These are phyloP conservation scores for Phoxinus phoxinus DNA, from an alignment of 2,113 vertebrate genomes.

Conservation along the genomic window DNA sequence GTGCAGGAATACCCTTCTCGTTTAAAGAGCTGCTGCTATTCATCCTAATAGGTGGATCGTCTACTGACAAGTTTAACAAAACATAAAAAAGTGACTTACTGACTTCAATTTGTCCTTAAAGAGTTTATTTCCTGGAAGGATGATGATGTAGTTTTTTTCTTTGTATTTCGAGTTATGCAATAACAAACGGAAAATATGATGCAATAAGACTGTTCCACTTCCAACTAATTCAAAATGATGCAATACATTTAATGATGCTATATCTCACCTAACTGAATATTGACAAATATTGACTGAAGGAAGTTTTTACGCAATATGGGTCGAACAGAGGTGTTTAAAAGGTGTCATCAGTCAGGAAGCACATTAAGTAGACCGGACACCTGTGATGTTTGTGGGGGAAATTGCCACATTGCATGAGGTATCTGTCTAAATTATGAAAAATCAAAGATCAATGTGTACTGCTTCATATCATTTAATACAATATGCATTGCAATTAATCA, in stretches of 20 bases:
- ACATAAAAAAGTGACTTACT: neutral
- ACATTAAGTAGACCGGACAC: neutral
- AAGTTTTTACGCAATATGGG: neutral
- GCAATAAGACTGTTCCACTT: neutral
- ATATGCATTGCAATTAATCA: neutral
- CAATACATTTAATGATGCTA: neutral
- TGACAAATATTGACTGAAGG: neutral
- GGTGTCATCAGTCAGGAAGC: neutral
- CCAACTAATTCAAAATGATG: neutral
- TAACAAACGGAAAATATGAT: neutral
- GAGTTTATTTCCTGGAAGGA: neutral
- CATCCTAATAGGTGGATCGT: neutral
- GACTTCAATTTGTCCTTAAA: neutral
- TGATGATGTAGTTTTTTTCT: neutral
- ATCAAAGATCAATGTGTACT: neutral
- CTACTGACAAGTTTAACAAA: neutral
- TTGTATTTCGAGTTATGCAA: neutral
- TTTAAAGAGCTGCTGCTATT: neutral
- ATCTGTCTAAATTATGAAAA: neutral
- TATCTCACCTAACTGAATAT: neutral
- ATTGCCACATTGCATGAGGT: neutral
- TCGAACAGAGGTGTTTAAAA: neutral
- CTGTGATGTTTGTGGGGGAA: neutral
- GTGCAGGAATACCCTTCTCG: too few species aligned
- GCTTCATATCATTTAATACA: neutral